Conservation (phyloP, 2,797 vertebrate genomes). For the Taenioides sp. region DNA sequence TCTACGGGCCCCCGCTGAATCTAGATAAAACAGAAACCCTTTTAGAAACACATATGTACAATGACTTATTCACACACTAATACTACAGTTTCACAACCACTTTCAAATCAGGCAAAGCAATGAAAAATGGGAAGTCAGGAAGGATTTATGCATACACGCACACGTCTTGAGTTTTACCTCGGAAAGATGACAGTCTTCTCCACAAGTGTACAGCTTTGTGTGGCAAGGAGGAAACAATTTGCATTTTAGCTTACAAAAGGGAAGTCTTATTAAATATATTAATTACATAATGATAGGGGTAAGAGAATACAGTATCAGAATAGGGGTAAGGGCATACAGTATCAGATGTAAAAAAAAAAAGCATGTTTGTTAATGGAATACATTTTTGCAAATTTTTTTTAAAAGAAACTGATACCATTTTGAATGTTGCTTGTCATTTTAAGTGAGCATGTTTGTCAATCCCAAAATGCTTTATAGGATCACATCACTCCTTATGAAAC, state of each 20-base stretch:
- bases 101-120: conserved; percentile 26
- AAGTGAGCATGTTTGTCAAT: too few species aligned
- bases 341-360: not conserved
- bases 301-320: not conserved
- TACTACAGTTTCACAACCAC: conserved; percentile 13
- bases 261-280: not conserved
- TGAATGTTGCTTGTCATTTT: too few species aligned
- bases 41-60: conserved; percentile 8
- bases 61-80: not conserved
- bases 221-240: conserved; percentile 51
- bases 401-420: not conserved
- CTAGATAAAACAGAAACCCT: conserved; percentile 39
- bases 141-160: conserved; percentile 54
- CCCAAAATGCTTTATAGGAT: too few species aligned
- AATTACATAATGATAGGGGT: not conserved
- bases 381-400: not conserved
- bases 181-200: conserved; percentile 55
- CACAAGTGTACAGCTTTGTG: conserved; percentile 59
- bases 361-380: not conserved
- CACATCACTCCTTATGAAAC: too few species aligned
- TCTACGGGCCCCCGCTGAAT: conserved; percentile 60
- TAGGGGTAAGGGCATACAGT: not conserved
- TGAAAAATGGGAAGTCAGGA: conserved; percentile 26
- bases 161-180: conserved; percentile 56
- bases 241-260: conserved; percentile 21